Percentiles rank a stretch among this genome's conserved stretches.
phyloP scores from a whole-genome alignment of 2,113 vertebrate genomes.

The Chauna torquata region DNA sequence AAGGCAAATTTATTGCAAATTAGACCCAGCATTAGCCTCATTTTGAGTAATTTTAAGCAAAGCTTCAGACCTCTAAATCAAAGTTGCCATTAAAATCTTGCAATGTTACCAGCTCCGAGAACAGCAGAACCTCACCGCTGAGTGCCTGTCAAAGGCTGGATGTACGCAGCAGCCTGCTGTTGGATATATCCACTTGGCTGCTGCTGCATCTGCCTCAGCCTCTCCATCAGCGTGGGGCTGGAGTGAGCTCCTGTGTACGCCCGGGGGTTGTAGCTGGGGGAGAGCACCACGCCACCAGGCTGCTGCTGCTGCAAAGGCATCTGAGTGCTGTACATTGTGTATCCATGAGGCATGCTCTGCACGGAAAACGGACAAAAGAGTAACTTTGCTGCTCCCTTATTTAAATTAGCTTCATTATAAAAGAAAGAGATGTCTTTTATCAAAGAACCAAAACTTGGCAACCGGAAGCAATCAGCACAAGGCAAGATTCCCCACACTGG shows the following conservation, averaged over 20 bases:
- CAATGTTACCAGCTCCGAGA: no score
- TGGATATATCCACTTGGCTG: conserved; percentile 67
- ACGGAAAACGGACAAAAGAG: background rate
- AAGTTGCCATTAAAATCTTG: no score
- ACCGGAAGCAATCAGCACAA: no score
- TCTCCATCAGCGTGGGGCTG: conserved; percentile 61
- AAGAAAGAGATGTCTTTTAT: no score
- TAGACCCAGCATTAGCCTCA: background rate
- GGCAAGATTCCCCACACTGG: background rate
- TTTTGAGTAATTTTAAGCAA: background rate
- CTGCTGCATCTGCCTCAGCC: conserved; percentile 72
- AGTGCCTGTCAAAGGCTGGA: conserved; percentile 49
- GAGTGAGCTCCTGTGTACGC: conserved; percentile 16
- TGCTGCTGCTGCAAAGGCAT: conserved; percentile 72
- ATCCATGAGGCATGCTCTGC: conserved; percentile 75
- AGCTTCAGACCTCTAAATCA: background rate
- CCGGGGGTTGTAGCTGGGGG: conserved; percentile 71
- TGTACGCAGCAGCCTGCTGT: conserved; percentile 60
- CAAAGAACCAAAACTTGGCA: background rate
- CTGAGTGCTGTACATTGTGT: conserved; percentile 73
- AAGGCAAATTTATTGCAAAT: background rate
- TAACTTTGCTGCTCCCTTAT: fast-evolving
- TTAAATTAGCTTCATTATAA: background rate
- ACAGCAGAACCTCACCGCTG: conserved; percentile 64
- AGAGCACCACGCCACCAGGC: conserved; percentile 50